Conservation (phyloP, 2,113 vertebrate genomes). For the Tetrao urogallus region DNA sequence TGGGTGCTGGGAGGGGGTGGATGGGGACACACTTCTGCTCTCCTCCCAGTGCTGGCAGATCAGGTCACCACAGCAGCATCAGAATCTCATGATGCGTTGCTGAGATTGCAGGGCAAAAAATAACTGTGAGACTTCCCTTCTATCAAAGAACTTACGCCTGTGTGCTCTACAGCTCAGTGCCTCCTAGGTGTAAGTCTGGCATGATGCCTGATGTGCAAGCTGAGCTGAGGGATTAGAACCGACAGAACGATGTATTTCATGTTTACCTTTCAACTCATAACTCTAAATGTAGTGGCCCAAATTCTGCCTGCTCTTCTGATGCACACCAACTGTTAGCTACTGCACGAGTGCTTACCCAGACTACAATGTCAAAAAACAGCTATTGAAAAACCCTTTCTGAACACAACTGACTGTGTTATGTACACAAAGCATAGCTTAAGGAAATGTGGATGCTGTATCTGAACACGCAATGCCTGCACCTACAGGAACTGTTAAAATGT, state of each 20-base stretch:
- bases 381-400: background rate
- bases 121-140: background rate
- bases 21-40: background rate
- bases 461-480: background rate
- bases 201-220: background rate
- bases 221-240: slow-evolving; percentile 9
- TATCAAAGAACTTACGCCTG: background rate
- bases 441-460: background rate
- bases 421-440: background rate
- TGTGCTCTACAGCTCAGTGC: background rate
- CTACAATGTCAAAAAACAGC: background rate
- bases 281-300: slow-evolving; percentile 14
- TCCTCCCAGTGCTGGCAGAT: background rate
- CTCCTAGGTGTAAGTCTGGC: background rate
- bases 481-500: background rate
- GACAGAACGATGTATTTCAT: slow-evolving; percentile 15
- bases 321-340: background rate
- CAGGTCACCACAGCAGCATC: background rate
- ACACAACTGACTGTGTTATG: background rate
- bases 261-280: background rate
- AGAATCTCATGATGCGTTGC: background rate
- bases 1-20: background rate
- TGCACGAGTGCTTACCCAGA: background rate
- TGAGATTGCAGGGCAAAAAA: background rate
- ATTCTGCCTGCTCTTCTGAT: slow-evolving; percentile 24